These are phyloP conservation scores for Cotesia typhae DNA, from an alignment of 1,140 invertebrate genomes.

Conservation along the genomic window DNA sequence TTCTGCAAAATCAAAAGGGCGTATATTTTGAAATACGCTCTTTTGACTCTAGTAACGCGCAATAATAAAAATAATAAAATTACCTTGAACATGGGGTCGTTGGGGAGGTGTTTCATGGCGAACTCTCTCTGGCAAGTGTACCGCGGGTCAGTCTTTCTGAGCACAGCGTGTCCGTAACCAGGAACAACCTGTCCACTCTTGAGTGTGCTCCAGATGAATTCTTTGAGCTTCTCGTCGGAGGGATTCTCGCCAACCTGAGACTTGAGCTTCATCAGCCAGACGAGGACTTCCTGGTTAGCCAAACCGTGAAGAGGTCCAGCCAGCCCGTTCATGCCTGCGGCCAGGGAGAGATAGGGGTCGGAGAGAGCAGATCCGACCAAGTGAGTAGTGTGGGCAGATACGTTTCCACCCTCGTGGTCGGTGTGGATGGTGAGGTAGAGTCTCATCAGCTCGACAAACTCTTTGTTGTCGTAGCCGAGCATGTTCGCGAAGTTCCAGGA, in stretches of 20 bases:
- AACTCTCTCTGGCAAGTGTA: slow-evolving; percentile 96
- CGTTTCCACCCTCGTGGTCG: slow-evolving; percentile 96
- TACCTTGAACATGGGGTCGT: slow-evolving; percentile 90
- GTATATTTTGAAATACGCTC: no score
- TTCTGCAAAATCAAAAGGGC: no score
- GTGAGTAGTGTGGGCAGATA: slow-evolving; percentile 93
- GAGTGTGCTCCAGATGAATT: slow-evolving; percentile 94
- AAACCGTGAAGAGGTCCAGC: slow-evolving; percentile 96
- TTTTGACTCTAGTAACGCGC: no score
- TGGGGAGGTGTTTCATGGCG: slow-evolving; percentile 91
- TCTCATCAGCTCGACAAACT: slow-evolving; percentile 93
- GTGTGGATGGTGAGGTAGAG: slow-evolving; percentile 96
- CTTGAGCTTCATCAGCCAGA: slow-evolving; percentile 85
- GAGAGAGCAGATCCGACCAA: slow-evolving; percentile 94
- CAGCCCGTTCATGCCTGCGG: slow-evolving; percentile 93
- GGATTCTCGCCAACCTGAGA: slow-evolving; percentile 82
- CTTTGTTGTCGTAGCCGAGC: slow-evolving; percentile 87
- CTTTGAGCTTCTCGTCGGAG: slow-evolving; percentile 87
- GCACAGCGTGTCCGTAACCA: slow-evolving; percentile 96
- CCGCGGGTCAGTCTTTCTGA: slow-evolving; percentile 95
- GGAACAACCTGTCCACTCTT: slow-evolving; percentile 96
- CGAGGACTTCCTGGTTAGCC: slow-evolving; percentile 92
- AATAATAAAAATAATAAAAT: slow-evolving; percentile 9
- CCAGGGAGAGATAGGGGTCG: slow-evolving; percentile 94
- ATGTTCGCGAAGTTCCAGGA: slow-evolving; percentile 91